Percentiles rank a stretch among this genome's conserved stretches.
These are phyloP conservation scores for Trachythela sp. DNA, from an alignment of 64 coral and sea anemone genomes.

Conservation along the genomic window DNA sequence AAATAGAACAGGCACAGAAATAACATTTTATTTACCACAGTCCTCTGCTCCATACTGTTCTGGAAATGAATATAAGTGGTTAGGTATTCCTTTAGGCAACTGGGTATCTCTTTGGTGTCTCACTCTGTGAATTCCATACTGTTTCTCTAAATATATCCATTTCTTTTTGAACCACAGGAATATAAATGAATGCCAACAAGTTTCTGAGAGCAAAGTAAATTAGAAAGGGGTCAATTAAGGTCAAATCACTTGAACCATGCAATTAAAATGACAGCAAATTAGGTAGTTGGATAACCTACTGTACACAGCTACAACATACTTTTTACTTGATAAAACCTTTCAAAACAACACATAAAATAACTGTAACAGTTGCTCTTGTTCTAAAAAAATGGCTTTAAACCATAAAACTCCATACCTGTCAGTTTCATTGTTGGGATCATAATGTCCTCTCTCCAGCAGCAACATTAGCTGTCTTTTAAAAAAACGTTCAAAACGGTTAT, in stretches of 20 bases:
- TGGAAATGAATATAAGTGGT: constrained; percentile 3
- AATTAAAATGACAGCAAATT: too few relatives aligned
- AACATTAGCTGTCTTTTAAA: constrained; percentile 40
- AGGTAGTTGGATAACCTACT: too few relatives aligned
- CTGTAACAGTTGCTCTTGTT: too few relatives aligned
- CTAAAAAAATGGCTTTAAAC: too few relatives aligned
- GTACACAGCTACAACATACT: too few relatives aligned
- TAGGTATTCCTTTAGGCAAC: not conserved
- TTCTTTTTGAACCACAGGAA: not conserved
- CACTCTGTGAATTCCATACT: not conserved
- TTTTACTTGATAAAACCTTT: too few relatives aligned
- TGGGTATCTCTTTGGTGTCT: not conserved
- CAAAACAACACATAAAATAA: too few relatives aligned
- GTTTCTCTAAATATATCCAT: not conserved
- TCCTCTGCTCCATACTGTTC: not conserved
- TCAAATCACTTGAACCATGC: not conserved
- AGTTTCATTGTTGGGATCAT: constrained; percentile 44
- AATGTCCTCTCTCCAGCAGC: constrained; percentile 45
- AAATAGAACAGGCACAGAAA: too few relatives aligned
- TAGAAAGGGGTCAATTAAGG: not conserved
- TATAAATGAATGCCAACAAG: not conserved
- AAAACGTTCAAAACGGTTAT: constrained; percentile 40
- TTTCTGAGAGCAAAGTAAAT: not conserved
- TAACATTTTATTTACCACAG: not conserved
- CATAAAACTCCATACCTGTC: constrained; percentile 28